These are phyloP conservation scores for Bufo bufo DNA, from an alignment of 2,113 vertebrate species.

Conservation along the genomic window DNA sequence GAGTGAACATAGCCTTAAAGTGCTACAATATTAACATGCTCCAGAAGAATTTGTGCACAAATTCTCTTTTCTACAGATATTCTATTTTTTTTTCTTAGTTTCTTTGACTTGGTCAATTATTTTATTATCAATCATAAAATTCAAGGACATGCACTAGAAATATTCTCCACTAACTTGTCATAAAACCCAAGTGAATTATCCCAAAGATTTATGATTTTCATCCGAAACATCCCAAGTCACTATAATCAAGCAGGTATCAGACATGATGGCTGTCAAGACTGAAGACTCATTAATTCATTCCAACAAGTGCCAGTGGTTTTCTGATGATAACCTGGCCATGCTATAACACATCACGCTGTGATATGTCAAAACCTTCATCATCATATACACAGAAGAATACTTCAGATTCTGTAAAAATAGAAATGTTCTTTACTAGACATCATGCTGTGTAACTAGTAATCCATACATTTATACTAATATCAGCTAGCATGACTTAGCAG, in stretches of 20 bases:
- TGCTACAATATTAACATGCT: too few species aligned
- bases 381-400: neutral
- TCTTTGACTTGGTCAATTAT: constrained; percentile 1
- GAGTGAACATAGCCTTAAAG: too few species aligned
- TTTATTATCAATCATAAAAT: constrained; percentile 4
- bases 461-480: neutral
- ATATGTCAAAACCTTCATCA: neutral
- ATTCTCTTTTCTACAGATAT: too few species aligned
- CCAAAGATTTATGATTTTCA: constrained; percentile 25
- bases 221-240: neutral
- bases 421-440: neutral
- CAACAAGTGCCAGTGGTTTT: neutral
- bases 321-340: neutral
- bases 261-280: constrained; percentile 24
- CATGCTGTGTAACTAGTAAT: neutral
- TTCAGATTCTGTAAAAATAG: neutral
- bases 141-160: constrained; percentile 23
- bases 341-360: neutral
- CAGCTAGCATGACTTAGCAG: neutral
- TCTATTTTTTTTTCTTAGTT: neutral
- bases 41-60: too few species aligned
- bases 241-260: neutral
- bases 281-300: constrained; percentile 19
- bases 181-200: neutral
- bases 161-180: neutral